These are phyloP conservation scores for Xestoiulus laeticollis DNA, from an alignment of 2,888 invertebrate species.

Conservation along the genomic window DNA sequence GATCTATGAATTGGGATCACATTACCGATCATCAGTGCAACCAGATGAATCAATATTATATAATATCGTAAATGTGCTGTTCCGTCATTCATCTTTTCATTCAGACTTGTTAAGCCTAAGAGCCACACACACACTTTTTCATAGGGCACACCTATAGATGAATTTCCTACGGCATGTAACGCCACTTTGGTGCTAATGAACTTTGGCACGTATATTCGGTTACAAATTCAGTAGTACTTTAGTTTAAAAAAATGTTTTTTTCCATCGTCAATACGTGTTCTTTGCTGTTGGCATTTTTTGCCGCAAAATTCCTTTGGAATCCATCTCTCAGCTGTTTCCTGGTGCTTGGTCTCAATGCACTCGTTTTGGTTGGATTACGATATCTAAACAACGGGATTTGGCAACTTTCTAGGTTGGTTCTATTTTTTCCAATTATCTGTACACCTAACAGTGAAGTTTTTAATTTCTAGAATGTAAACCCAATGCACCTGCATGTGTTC, in stretches of 20 bases:
- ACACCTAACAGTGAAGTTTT: neutral
- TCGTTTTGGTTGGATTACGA: neutral
- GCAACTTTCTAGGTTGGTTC: conserved; percentile 30
- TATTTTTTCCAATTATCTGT: neutral
- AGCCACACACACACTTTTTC: neutral
- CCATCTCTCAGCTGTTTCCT: conserved; percentile 27
- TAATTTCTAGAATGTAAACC: neutral
- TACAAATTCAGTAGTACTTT: neutral
- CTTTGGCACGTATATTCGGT: neutral
- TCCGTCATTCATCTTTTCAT: neutral
- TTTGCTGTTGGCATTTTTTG: conserved; percentile 3
- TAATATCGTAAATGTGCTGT: neutral
- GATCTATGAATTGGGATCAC: neutral
- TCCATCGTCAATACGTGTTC: neutral
- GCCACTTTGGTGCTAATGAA: neutral
- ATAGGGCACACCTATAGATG: neutral
- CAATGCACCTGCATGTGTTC: neutral
- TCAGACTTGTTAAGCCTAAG: neutral
- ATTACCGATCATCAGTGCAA: neutral
- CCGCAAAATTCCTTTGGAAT: conserved; percentile 6
- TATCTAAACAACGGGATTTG: conserved; percentile 14
- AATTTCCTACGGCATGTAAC: neutral
- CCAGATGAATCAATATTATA: neutral
- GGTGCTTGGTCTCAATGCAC: neutral
- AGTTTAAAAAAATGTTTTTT: neutral